These are phyloP conservation scores for Ferrisia virgata DNA, from an alignment of 2,888 invertebrate species.

Conservation along the genomic window DNA sequence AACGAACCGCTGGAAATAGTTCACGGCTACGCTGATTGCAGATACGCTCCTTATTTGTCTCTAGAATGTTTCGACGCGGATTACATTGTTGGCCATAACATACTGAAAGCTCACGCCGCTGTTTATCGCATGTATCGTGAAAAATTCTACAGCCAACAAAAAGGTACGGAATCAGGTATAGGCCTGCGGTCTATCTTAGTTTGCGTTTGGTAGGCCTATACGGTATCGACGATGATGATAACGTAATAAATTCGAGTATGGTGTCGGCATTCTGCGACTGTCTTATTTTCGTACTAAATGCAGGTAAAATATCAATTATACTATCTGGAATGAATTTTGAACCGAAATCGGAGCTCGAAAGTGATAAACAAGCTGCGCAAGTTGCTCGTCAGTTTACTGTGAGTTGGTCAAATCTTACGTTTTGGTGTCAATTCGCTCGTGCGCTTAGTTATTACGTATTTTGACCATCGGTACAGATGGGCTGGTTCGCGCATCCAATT, in stretches of 20 bases:
- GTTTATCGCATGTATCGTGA: constrained; percentile 63
- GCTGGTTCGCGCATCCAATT: constrained; percentile 50
- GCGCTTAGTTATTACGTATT: background rate
- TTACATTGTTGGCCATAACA: constrained; percentile 64
- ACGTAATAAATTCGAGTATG: too few species aligned
- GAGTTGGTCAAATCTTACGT: background rate
- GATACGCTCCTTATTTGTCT: constrained; percentile 50
- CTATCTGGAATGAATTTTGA: constrained; percentile 7
- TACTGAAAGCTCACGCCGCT: constrained; percentile 64
- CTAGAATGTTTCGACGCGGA: constrained; percentile 61
- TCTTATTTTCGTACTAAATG: constrained; percentile 42
- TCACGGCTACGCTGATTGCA: constrained; percentile 49
- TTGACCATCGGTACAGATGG: too few species aligned
- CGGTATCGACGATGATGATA: too few species aligned
- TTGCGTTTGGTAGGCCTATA: too few species aligned
- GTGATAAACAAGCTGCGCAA: constrained; percentile 27
- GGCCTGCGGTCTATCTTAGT: too few species aligned
- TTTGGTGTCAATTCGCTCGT: background rate
- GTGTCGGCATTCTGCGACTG: too few species aligned
- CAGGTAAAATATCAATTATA: constrained; percentile 45
- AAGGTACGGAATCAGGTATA: constrained; percentile 54
- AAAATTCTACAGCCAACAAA: constrained; percentile 57
- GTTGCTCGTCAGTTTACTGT: constrained; percentile 32
- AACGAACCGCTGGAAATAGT: constrained; percentile 59
- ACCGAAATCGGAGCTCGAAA: constrained; percentile 24